These are phyloP conservation scores for Rana temporaria DNA, from an alignment of 2,113 vertebrate genomes.

Conservation along the genomic window DNA sequence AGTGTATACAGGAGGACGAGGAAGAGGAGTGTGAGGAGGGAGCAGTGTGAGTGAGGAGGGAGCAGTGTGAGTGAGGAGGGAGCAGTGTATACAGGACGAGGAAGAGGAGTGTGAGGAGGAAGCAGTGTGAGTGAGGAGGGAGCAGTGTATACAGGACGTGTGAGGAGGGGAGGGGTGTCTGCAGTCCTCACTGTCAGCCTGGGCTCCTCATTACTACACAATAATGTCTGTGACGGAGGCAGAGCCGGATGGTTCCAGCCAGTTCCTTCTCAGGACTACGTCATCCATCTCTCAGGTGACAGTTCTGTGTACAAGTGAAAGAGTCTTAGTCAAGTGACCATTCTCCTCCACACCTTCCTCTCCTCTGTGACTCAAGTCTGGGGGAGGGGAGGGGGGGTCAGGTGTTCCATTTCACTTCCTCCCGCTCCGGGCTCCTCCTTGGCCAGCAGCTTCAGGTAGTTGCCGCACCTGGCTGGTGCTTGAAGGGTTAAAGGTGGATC, in stretches of 20 bases:
- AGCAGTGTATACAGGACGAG: no score
- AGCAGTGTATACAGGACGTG: no score
- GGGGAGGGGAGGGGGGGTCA: slow-evolving; percentile 60
- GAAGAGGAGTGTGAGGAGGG: no score
- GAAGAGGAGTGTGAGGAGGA: no score
- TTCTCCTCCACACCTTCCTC: slow-evolving; percentile 55
- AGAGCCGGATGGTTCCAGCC: not conserved
- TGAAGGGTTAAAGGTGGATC: slow-evolving; percentile 58
- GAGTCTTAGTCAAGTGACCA: not conserved
- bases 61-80: no score
- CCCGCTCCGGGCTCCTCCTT: slow-evolving; percentile 60
- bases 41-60: not conserved
- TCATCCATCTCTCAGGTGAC: not conserved
- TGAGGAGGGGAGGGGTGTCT: not conserved
- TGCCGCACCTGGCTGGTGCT: slow-evolving; percentile 60
- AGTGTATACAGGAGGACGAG: no score
- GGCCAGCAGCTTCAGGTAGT: slow-evolving; percentile 59
- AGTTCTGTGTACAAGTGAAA: not conserved
- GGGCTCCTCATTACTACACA: not conserved
- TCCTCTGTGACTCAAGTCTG: slow-evolving; percentile 4
- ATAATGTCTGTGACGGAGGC: no score
- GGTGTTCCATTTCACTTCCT: slow-evolving; percentile 79
- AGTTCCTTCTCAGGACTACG: not conserved
- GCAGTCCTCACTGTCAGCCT: not conserved
- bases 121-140: no score